Percentiles rank a stretch among this genome's conserved stretches.
Evolutionary conservation across 2,113 vertebrate species (phyloP).

Genomic region (Sander vitreus): DNA sequence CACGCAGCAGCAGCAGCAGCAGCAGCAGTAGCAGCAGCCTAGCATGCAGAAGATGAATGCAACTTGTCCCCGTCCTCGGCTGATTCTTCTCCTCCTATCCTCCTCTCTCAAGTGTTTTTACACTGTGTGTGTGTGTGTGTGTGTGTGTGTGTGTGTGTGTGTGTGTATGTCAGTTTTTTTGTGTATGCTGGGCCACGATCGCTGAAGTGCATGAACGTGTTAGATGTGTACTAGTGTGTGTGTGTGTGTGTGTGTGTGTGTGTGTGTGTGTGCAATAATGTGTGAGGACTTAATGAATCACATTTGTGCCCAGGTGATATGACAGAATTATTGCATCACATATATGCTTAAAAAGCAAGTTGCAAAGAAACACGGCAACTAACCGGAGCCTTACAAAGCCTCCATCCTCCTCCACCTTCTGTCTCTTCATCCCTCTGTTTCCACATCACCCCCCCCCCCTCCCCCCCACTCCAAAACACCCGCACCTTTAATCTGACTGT

Average conservation of each 20-base stretch:
- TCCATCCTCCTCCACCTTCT: not conserved
- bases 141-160: not conserved
- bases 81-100: constrained; percentile 63
- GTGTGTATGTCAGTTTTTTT: not conserved
- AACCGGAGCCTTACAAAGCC: not conserved
- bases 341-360: constrained; percentile 52
- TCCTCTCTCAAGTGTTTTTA: constrained; percentile 58
- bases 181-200: constrained; percentile 19
- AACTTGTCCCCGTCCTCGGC: constrained; percentile 72
- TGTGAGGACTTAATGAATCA: constrained; percentile 73
- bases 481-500: not conserved
- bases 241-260: constrained; percentile 26
- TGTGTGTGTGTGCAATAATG: not conserved
- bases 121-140: constrained; percentile 7
- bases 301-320: constrained; percentile 71
- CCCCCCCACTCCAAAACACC: not conserved
- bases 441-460: not conserved
- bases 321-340: constrained; percentile 77
- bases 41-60: constrained; percentile 66
- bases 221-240: not conserved
- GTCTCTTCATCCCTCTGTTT: not conserved
- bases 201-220: constrained; percentile 22
- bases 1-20: constrained; percentile 22
- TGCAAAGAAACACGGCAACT: constrained; percentile 18
- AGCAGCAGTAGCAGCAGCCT: constrained; percentile 32